Conservation (phyloP, 30 jellyfish, hydroid and myxozoan genomes). For the Sanderia malayensis region DNA sequence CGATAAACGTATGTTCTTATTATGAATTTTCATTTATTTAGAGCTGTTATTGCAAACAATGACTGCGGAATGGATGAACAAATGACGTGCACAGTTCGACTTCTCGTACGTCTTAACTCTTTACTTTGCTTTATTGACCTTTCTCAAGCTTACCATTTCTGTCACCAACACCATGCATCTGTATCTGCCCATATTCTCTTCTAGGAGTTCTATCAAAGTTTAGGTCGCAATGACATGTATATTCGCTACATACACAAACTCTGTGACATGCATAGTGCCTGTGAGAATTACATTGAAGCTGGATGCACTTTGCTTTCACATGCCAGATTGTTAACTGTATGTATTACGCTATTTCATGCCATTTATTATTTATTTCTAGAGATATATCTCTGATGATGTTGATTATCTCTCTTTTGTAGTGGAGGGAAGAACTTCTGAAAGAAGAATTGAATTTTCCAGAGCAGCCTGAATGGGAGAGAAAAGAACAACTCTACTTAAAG, state of each 20-base stretch:
- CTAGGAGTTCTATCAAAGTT: constrained; percentile 83
- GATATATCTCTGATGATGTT: too few species aligned
- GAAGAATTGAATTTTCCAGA: constrained; percentile 65
- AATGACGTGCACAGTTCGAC: constrained; percentile 89
- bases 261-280: constrained; percentile 72
- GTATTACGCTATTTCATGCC: too few species aligned
- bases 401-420: constrained; percentile 29
- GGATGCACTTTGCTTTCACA: constrained; percentile 86
- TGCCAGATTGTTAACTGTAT: constrained; percentile 68
- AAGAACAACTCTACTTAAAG: constrained; percentile 73
- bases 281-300: constrained; percentile 93
- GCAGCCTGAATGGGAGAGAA: constrained; percentile 90
- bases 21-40: too few species aligned
- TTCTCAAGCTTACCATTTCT: too few species aligned
- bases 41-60: constrained; percentile 77
- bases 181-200: too few species aligned
- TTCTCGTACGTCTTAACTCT: constrained; percentile 82
- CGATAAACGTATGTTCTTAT: too few species aligned
- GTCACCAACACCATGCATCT: too few species aligned
- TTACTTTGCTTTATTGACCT: too few species aligned
- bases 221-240: constrained; percentile 81
- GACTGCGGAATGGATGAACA: constrained; percentile 86
- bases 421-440: constrained; percentile 73
- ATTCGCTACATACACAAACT: constrained; percentile 77
- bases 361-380: too few species aligned